Evolutionary conservation across 2,888 invertebrate genomes (phyloP).

Genomic region (Clivina fossor): DNA sequence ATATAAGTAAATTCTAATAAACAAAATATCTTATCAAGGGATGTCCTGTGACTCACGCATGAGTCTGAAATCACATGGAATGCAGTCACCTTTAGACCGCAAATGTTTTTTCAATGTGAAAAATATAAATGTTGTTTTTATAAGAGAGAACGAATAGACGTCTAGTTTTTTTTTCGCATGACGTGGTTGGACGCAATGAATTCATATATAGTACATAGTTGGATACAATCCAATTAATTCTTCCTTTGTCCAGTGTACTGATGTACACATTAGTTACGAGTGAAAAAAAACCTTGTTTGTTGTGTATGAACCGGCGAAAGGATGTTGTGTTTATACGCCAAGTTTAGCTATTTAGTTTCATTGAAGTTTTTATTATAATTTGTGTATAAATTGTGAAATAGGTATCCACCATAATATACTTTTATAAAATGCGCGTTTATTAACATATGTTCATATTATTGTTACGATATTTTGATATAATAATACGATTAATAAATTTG

Average conservation of each 20-base stretch:
- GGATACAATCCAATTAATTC: conserved; percentile 21
- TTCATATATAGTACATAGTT: conserved; percentile 13
- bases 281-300: conserved; percentile 7
- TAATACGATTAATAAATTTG: too few species aligned
- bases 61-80: conserved; percentile 15
- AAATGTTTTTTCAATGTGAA: conserved; percentile 7
- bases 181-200: conserved; percentile 14
- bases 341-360: too few species aligned
- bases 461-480: too few species aligned
- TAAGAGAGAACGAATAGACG: not conserved
- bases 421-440: too few species aligned
- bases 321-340: conserved; percentile 20
- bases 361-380: too few species aligned
- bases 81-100: conserved; percentile 26
- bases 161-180: conserved; percentile 16
- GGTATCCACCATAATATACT: too few species aligned
- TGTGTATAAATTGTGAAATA: too few species aligned
- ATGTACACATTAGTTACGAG: too few species aligned
- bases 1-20: too few species aligned
- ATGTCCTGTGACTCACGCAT: conserved; percentile 24
- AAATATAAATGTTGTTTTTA: not conserved
- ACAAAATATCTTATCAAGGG: conserved; percentile 29
- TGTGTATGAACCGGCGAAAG: conserved; percentile 9
- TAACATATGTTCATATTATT: too few species aligned
- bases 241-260: conserved; percentile 27